A percentile compares a stretch with the other conserved stretches of the same genome.
phyloP scores from a whole-genome alignment of 2,113 vertebrate genomes.

The Anarhynchus alexandrinus region DNA sequence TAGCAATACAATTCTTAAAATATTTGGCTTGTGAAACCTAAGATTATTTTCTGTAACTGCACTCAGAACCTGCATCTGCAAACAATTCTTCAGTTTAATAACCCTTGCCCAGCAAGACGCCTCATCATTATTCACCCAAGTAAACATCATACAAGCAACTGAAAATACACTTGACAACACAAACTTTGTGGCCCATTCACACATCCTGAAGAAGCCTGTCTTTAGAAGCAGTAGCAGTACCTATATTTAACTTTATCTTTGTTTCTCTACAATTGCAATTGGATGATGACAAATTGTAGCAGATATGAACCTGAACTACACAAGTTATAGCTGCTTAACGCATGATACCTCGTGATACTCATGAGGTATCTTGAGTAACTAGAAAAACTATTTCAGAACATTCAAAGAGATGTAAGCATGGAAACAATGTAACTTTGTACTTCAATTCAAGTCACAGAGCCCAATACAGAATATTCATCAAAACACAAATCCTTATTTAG shows the following conservation, averaged over 20 bases:
- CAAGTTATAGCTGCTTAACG: not conserved
- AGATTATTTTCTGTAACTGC: not conserved
- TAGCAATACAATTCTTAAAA: slow-evolving; percentile 4
- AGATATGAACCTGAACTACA: not conserved
- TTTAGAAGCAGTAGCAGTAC: not conserved
- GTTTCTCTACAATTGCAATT: not conserved
- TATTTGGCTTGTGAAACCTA: not conserved
- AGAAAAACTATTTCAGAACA: not conserved
- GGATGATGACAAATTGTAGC: not conserved
- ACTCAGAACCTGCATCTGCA: not conserved
- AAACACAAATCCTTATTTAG: not conserved
- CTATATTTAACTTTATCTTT: not conserved
- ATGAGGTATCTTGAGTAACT: not conserved
- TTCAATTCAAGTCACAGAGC: not conserved
- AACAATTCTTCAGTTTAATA: slow-evolving; percentile 2
- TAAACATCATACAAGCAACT: not conserved
- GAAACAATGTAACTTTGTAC: not conserved
- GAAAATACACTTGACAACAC: not conserved
- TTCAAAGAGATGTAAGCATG: not conserved
- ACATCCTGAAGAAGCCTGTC: not conserved
- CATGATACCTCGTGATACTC: not conserved
- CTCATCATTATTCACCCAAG: not conserved
- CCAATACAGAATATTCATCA: not conserved
- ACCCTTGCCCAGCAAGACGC: not conserved
- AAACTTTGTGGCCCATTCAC: not conserved